Conservation (phyloP, 2,888 invertebrate genomes). For the Harmothoe impar region DNA sequence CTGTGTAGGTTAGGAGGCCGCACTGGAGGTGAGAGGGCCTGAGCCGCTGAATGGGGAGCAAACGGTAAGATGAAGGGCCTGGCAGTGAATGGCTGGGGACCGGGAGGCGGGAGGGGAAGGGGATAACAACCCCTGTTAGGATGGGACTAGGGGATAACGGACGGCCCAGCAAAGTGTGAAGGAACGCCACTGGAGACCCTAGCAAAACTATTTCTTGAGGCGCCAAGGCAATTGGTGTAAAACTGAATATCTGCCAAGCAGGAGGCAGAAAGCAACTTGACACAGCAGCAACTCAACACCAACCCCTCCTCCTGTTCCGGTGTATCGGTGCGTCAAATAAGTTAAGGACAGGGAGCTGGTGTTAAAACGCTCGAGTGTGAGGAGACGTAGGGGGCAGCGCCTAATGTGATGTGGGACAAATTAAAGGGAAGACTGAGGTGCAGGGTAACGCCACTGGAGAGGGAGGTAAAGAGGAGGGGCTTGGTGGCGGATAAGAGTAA, state of each 20-base stretch:
- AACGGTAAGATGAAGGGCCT: not conserved
- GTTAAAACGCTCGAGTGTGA: not conserved
- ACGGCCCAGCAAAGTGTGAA: not conserved
- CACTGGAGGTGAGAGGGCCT: not conserved
- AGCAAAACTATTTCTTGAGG: not conserved
- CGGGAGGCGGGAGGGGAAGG: not conserved
- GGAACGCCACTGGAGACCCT: not conserved
- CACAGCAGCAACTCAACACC: not conserved
- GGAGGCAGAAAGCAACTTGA: not conserved
- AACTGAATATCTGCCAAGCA: not conserved
- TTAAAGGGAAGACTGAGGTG: not conserved
- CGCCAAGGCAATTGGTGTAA: not conserved
- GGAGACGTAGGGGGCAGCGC: not conserved
- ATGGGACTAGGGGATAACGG: not conserved
- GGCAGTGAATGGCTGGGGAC: not conserved
- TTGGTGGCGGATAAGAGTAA: not conserved
- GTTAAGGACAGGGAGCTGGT: constrained; percentile 1
- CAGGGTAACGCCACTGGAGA: not conserved
- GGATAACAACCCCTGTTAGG: not conserved
- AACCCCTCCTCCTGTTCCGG: not conserved
- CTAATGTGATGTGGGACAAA: constrained; percentile 29
- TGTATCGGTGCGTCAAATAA: constrained; percentile 23
- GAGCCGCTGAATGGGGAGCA: constrained; percentile 13
- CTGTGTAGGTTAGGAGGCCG: not conserved
- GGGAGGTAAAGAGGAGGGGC: constrained; percentile 5